Base-by-base conservation (phyloP, 2,113 vertebrate genomes). In the Galeopterus variegatus region DNA sequence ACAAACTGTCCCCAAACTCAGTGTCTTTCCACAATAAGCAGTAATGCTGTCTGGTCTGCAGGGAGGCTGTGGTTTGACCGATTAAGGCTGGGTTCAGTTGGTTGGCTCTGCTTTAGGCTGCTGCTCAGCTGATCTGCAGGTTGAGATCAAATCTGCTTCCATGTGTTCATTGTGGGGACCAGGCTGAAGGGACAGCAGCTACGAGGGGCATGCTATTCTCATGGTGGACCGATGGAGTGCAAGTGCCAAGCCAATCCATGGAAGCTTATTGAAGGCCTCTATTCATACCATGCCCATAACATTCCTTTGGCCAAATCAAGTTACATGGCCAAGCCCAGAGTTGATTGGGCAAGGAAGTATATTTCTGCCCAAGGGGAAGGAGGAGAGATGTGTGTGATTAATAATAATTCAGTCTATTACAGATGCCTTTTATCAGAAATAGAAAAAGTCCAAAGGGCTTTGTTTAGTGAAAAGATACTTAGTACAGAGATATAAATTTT, bases 291-390 rank as follows among this genome's bases (percentile, higher is more conserved):
- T 24, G 28, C 17, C 82, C 60, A 4, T 70, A 50, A 12, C 6
- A 48, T 90, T 82, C 58, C 64, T 87, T 96, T 88, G 23, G 88
- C 24, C 70, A 83, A 90, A 26, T 86, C 26, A 82, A 86, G 58
- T 69, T 90, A 70, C 10, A 15, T 58, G 67, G 36, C 31, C 50
- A 73, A 23, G 33, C 31, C 26, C 41, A 81, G 92, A 91, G 28
- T 14, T 83, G 77, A 73, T 36, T 93, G 87, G 41, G 14, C 45
- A 89, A 28, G 50, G 58, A 67, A 84, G 15, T 73, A 7, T 60
- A 26, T 84, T 24, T 58, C n/a, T 95, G 6, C 36, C 14, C 17
- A 58, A 73, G 19, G 65, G 36, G 15, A 52, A 75, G 67, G 31
- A 19, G 41, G 48, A n/a, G 84, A 89, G 21, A 94, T 72, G 56